These are phyloP conservation scores for Melipona beecheii DNA, from an alignment of 2,888 invertebrate species.

Conservation along the genomic window DNA sequence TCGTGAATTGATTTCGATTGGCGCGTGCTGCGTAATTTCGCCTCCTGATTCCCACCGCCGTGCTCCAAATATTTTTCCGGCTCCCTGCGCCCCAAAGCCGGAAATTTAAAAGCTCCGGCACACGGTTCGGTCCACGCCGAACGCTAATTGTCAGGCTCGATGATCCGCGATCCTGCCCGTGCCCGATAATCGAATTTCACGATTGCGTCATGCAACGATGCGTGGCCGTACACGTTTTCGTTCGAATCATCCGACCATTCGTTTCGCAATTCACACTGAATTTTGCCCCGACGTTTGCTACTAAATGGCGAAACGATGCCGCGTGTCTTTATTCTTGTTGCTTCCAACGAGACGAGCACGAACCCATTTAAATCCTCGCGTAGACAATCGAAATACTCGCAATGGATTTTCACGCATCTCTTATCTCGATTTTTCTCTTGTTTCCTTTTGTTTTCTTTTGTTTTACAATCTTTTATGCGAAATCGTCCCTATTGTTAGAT, in stretches of 20 bases:
- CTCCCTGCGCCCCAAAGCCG: conserved; percentile 47
- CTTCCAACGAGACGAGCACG: background rate
- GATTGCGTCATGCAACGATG: conserved; percentile 48
- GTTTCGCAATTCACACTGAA: background rate
- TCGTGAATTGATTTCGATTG: conserved; percentile 57
- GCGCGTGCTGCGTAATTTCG: conserved; percentile 41
- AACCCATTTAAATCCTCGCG: background rate
- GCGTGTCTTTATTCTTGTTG: background rate
- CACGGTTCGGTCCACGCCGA: background rate
- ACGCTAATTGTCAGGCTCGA: conserved; percentile 58
- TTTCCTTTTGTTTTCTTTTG: too few species aligned
- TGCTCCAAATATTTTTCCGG: conserved; percentile 65
- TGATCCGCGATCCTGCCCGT: conserved; percentile 55
- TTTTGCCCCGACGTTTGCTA: background rate
- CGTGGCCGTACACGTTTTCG: conserved; percentile 14
- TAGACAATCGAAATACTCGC: background rate
- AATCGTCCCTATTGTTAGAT: too few species aligned
- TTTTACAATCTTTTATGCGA: too few species aligned
- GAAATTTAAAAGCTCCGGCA: conserved; percentile 57
- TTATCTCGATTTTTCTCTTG: too few species aligned
- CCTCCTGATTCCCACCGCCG: background rate
- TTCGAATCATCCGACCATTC: conserved; percentile 8
- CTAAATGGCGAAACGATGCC: background rate
- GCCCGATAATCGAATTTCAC: conserved; percentile 65
- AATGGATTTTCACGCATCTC: background rate